Evolutionary conservation across 2,888 invertebrate species (phyloP), one percentile per base, ranked within the genome.

Genomic region (Oscheius onirici): DNA sequence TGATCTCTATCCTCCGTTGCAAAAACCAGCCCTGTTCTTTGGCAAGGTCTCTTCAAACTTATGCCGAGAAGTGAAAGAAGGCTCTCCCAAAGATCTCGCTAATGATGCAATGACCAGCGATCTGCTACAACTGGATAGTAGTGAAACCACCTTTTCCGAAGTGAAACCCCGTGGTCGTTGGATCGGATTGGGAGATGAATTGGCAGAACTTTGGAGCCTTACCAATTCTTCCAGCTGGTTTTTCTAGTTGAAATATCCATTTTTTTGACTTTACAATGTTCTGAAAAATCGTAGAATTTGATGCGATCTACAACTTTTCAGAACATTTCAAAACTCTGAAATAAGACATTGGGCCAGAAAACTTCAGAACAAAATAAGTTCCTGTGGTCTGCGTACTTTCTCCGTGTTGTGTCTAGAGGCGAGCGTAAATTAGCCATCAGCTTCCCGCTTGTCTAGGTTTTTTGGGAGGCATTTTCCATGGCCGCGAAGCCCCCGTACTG

Each of bases 401-500:
- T 34, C 34, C 34, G 8, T 34, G 34, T 34, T 34, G 34, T 34
- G 34, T 34, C 34, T 34, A 34, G 34, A 34, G 34, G 8, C 34
- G 34, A 34, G 34, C 34, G 34, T 34, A 34, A 34, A 34, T 46
- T 46, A 17, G n/a, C 13, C 20, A 46, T 46, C 13, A 46, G n/a
- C 46, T 17, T 17, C 20, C 46, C n/a, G 46, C n/a, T 13, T 15
- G 20, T 46, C 20, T 20, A 13, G 8, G 3, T 46, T 46, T 20
- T 20, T 46, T 13, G 46, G 13, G 5, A 13, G n/a, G 5, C 20
- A 17, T 46, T 46, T 46, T 46, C 46, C 20, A 46, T 13, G 3
- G 20, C 3, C n/a, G 20, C 20, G n/a, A 46, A 17, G 46, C 46
- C 51, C 3, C 51, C 57, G 57, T 57, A 57, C 57, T 57, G 57